A percentile compares a stretch with the other conserved stretches of the same genome.
Evolutionary conservation across 1,140 invertebrate species (phyloP).

Genomic region (Hormaphis cornu): DNA sequence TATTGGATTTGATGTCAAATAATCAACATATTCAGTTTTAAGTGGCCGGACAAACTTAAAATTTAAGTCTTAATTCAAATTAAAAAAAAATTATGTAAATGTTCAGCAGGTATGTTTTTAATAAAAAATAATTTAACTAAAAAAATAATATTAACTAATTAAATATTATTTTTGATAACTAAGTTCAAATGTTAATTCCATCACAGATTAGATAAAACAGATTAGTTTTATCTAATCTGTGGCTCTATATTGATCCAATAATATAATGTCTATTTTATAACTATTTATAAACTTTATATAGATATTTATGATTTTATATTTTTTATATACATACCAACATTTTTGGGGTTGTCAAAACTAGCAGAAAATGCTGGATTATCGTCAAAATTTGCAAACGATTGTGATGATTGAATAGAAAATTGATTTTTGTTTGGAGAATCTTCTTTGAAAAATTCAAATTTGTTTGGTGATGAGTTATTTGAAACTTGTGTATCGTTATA

Average conservation of each 20-base stretch:
- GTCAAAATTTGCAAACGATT: conserved; percentile 63
- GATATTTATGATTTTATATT: not conserved
- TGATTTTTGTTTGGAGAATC: not conserved
- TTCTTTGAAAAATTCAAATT: conserved; percentile 18
- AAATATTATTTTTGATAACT: too few relatives aligned
- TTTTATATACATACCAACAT: conserved; percentile 6
- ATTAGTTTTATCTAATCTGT: too few relatives aligned
- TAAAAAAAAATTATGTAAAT: not conserved
- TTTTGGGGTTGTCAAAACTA: conserved; percentile 5
- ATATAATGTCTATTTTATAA: too few relatives aligned
- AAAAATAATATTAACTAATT: too few relatives aligned
- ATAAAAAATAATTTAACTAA: too few relatives aligned
- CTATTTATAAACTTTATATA: not conserved
- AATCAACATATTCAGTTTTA: conserved; percentile 23
- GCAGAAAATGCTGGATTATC: conserved; percentile 41
- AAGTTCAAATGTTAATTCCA: too few relatives aligned
- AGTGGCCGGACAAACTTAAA: conserved; percentile 21
- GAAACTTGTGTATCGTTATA: not conserved
- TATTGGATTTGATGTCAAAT: conserved; percentile 23
- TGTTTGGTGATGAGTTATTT: conserved; percentile 22
- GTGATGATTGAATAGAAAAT: conserved; percentile 35
- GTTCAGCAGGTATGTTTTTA: too few relatives aligned
- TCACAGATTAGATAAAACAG: too few relatives aligned
- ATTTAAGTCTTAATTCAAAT: conserved; percentile 21
- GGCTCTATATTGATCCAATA: too few relatives aligned